Conservation (phyloP, 2,113 vertebrate species). For the Trachemys scripta region DNA sequence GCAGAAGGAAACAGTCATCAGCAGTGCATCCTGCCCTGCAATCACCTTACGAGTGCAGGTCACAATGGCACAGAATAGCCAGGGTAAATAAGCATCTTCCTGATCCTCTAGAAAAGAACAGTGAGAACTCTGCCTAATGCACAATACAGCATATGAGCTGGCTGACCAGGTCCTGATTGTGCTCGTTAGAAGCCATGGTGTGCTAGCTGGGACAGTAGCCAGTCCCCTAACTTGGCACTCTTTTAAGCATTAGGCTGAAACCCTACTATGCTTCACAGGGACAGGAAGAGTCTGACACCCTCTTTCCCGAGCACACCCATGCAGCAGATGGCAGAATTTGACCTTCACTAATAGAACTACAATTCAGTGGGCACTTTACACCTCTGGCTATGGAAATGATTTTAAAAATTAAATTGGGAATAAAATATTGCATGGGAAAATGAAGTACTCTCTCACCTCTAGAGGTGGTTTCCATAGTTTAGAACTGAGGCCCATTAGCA, state of each 20-base stretch:
- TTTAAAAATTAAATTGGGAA: background rate
- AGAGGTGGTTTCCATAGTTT: background rate
- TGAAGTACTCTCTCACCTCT: background rate
- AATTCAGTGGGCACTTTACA: background rate
- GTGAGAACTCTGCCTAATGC: background rate
- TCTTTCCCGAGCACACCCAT: background rate
- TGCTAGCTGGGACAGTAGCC: background rate
- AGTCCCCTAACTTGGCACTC: background rate
- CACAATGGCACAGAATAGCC: background rate
- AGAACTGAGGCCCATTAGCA: background rate
- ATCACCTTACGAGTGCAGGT: rapidly evolving
- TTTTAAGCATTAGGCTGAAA: background rate
- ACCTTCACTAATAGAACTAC: background rate
- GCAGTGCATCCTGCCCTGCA: background rate
- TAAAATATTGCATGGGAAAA: background rate
- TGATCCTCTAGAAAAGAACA: background rate
- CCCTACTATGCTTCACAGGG: background rate
- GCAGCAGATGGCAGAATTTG: background rate
- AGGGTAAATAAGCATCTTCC: rapidly evolving
- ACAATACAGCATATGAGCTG: background rate
- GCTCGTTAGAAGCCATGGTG: background rate
- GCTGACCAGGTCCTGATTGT: background rate
- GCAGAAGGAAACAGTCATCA: background rate
- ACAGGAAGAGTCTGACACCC: background rate
- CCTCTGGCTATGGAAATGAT: background rate